These are phyloP conservation scores for Andrena camellia DNA, from an alignment of 2,888 invertebrate species.

Conservation along the genomic window DNA sequence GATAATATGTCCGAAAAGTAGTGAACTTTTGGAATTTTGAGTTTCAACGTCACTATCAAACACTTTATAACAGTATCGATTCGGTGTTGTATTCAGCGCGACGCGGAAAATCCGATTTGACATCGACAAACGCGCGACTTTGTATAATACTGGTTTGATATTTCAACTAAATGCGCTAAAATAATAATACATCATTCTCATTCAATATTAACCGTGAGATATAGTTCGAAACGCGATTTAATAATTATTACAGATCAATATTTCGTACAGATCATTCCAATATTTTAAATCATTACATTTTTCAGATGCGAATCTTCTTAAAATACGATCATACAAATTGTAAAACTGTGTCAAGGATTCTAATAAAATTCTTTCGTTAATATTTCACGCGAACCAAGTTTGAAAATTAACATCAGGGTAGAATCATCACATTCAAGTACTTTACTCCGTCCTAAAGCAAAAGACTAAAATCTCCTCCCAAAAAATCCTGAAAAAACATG, in stretches of 20 bases:
- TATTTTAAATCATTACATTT: not conserved
- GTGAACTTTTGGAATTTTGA: not conserved
- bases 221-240: not conserved
- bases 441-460: too few species aligned
- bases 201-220: not conserved
- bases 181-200: not conserved
- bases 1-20: not conserved
- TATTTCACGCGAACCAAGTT: too few species aligned
- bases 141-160: conserved; percentile 38
- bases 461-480: too few species aligned
- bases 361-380: too few species aligned
- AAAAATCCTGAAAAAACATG: too few species aligned
- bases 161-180: conserved; percentile 33
- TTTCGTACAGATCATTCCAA: not conserved
- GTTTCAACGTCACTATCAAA: not conserved
- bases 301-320: too few species aligned
- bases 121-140: conserved; percentile 38
- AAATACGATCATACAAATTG: too few species aligned
- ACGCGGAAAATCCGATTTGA: conserved; percentile 41
- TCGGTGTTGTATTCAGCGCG: conserved; percentile 4
- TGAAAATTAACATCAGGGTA: too few species aligned
- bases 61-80: conserved; percentile 18
- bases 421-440: too few species aligned
- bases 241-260: not conserved
- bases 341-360: too few species aligned